phyloP scores from a whole-genome alignment of 2,888 invertebrate species.

The Metalampra italica region DNA sequence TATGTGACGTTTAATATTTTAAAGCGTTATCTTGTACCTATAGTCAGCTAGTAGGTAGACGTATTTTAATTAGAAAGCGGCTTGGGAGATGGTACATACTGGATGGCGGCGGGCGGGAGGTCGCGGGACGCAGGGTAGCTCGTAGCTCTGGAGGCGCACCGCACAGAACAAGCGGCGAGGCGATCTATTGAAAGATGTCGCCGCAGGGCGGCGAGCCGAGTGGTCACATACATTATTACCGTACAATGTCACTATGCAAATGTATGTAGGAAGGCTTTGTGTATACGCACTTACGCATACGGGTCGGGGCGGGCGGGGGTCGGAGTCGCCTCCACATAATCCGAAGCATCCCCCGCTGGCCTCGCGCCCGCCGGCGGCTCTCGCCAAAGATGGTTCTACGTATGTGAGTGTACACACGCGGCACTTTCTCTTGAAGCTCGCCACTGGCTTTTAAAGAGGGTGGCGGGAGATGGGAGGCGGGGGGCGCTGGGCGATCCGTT shows the following conservation, averaged over 20 bases:
- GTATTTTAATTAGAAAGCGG: conserved; percentile 51
- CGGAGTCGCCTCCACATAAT: conserved; percentile 62
- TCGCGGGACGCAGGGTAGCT: conserved; percentile 10
- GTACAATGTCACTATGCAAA: conserved; percentile 78
- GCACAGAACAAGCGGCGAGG: conserved; percentile 36
- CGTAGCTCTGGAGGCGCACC: conserved; percentile 16
- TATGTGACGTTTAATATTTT: background rate
- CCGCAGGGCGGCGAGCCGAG: conserved; percentile 57
- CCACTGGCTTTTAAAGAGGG: conserved; percentile 80
- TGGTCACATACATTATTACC: conserved; percentile 78
- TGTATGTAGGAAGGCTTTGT: conserved; percentile 76
- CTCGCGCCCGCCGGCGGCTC: conserved; percentile 50
- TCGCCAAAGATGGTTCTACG: conserved; percentile 72
- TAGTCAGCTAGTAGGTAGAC: conserved; percentile 17
- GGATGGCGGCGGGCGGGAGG: conserved; percentile 12
- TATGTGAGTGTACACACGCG: conserved; percentile 76
- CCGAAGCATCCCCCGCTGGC: conserved; percentile 59
- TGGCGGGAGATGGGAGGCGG: conserved; percentile 49
- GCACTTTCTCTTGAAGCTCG: conserved; percentile 81
- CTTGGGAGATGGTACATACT: conserved; percentile 25
- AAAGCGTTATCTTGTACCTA: conserved; percentile 2
- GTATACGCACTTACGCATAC: conserved; percentile 76
- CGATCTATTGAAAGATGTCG: conserved; percentile 70
- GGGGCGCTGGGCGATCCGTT: conserved; percentile 54
- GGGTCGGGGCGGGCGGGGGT: conserved; percentile 60